phyloP scores from a whole-genome alignment of 1,140 invertebrate genomes.

The Leptopilina clavipes region DNA sequence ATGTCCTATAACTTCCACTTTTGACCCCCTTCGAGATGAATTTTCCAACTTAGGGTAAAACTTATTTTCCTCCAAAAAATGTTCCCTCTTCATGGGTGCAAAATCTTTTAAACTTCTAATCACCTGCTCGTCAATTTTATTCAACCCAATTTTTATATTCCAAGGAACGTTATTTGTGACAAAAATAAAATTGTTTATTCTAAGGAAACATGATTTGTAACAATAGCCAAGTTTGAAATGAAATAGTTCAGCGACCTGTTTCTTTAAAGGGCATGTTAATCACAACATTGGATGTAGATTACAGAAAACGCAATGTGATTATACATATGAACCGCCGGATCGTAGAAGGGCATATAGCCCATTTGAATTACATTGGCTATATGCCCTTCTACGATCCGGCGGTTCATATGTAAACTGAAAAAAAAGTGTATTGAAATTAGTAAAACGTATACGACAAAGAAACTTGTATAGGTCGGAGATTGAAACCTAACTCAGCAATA shows the following conservation, averaged over 20 bases:
- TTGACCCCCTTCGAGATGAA: constrained; percentile 1
- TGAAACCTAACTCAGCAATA: constrained; percentile 10
- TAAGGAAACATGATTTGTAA: neutral
- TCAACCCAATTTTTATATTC: neutral
- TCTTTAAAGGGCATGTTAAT: neutral
- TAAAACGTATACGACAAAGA: neutral
- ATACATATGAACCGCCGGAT: too few relatives aligned
- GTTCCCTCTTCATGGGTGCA: neutral
- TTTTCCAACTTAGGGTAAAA: neutral
- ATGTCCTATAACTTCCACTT: constrained; percentile 36
- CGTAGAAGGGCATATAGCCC: too few relatives aligned
- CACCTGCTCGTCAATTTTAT: neutral
- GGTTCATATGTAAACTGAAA: too few relatives aligned
- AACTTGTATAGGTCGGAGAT: constrained; percentile 28
- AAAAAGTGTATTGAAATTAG: too few relatives aligned
- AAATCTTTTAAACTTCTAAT: neutral
- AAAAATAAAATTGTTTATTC: neutral
- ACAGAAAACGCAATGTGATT: too few relatives aligned
- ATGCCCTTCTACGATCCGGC: too few relatives aligned
- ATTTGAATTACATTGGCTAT: too few relatives aligned
- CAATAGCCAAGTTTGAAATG: neutral
- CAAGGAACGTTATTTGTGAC: too few relatives aligned
- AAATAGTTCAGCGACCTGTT: neutral
- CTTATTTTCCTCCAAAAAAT: neutral
- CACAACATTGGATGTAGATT: too few relatives aligned